Base-by-base conservation (phyloP, 1,140 invertebrate genomes). In the Steinernema feltiae region DNA sequence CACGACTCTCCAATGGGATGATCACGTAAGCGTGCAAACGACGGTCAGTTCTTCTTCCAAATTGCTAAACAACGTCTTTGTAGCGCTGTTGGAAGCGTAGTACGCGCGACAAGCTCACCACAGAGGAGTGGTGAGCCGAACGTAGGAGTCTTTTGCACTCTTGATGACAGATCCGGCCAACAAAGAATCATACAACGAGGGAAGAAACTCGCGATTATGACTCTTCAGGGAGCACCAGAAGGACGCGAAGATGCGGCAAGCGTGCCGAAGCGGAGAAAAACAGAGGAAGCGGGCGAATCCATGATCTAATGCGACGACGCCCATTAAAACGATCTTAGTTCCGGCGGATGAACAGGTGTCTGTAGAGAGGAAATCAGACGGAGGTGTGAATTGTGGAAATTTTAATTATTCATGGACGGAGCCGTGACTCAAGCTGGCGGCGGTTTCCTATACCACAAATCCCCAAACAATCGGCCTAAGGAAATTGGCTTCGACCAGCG, bases 51-150 rank as follows among this genome's bases (percentile, higher is more conserved):
- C 35, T 7, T 17, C 53, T 63, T 63, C 53, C 53, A 63, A 63
- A 63, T 63, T 63, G 53, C 24, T 21, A 63, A 63, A 63, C 53
- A 63, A 27, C 53, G 53, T 63, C 53, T 63, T 63, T 63, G 53
- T 63, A 27, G 53, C 12, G 53, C 24, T 63, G 2, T 27, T 7
- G 7, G 7, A 12, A 27, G 24, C 7, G 53, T 15, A 63, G 7
- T 7, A 63, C 53, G 53, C 24, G 24, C 2, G 24, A 63, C 24
- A 21, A 63, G 15, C n/a, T n/a, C n/a, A 21, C 15, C 7, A 7
- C 12, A 27, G 24, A 63, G 12, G 24, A 3, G 53, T 3, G 24
- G 15, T 27, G 2, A 12, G 53, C 7, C 2, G 53, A n/a, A 27
- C 53, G 12, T 3, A 7, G 12, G 53, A 27, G 53, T 27, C 15